phyloP scores from a whole-genome alignment of 2,888 invertebrate genomes.

The Asteroscopus sphinx region DNA sequence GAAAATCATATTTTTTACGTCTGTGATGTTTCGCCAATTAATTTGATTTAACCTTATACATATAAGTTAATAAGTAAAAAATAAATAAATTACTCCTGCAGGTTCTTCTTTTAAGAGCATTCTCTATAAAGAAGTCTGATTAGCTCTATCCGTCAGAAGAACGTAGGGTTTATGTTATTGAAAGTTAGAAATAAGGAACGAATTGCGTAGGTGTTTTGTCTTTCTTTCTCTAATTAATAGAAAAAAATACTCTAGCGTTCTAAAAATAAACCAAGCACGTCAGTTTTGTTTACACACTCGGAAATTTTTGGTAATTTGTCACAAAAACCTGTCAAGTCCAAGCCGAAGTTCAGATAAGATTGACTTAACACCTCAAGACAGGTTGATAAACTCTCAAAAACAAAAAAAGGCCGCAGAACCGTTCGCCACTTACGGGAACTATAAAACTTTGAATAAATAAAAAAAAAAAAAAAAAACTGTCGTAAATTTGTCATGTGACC shows the following conservation, averaged over 20 bases:
- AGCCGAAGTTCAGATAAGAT: slow-evolving; percentile 63
- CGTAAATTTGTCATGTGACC: slow-evolving; percentile 79
- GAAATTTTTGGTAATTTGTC: slow-evolving; percentile 26
- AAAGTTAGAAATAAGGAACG: no score
- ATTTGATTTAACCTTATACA: no score
- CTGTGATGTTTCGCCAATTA: no score
- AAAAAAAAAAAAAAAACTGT: slow-evolving; percentile 67
- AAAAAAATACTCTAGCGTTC: slow-evolving; percentile 8
- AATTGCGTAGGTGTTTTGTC: no score
- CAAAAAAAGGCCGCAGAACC: slow-evolving; percentile 58
- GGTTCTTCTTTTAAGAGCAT: no score
- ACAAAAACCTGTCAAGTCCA: slow-evolving; percentile 44
- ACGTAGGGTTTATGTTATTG: no score
- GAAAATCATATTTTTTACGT: no score
- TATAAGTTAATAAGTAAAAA: no score
- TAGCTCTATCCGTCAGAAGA: no score
- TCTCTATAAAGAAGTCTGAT: no score
- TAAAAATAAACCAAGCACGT: slow-evolving; percentile 30
- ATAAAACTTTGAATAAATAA: slow-evolving; percentile 57
- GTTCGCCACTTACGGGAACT: slow-evolving; percentile 69
- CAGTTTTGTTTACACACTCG: slow-evolving; percentile 27
- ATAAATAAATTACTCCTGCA: no score
- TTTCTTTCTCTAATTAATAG: neutral
- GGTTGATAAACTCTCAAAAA: slow-evolving; percentile 69
- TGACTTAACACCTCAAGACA: slow-evolving; percentile 72